Conservation (phyloP, 1,140 invertebrate genomes). For the Daktulosphaira vitifoliae region DNA sequence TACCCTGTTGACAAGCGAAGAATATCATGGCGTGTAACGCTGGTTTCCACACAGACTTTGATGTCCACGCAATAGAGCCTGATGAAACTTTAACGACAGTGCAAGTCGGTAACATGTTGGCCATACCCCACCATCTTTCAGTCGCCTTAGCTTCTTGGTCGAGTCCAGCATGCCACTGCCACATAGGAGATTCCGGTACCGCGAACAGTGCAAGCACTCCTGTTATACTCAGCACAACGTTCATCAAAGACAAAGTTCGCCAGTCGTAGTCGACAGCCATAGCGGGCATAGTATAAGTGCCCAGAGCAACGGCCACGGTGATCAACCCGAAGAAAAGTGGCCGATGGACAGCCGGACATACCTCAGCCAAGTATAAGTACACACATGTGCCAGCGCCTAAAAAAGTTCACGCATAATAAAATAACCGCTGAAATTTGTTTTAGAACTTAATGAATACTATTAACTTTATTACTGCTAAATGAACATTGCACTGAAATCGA, state of each 20-base stretch:
- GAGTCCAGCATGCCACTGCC: conserved; percentile 49
- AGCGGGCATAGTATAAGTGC: conserved; percentile 46
- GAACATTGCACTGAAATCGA: no score
- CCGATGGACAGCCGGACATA: conserved; percentile 39
- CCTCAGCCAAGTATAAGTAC: conserved; percentile 41
- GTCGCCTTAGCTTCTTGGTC: conserved; percentile 45
- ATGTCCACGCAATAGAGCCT: not conserved
- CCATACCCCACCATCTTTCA: not conserved
- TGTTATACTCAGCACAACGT: conserved; percentile 28
- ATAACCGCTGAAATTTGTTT: no score
- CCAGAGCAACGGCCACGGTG: conserved; percentile 47
- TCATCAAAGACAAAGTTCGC: conserved; percentile 38
- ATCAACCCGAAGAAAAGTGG: conserved; percentile 40
- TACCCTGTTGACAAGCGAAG: conserved; percentile 61
- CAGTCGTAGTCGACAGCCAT: conserved; percentile 43
- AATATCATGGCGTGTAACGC: conserved; percentile 54
- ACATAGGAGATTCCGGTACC: conserved; percentile 59
- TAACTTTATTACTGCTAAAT: no score
- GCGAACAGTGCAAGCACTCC: conserved; percentile 49
- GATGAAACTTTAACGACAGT: no score
- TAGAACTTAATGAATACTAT: no score
- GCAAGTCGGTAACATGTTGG: not conserved
- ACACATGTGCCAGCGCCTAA: conserved; percentile 35
- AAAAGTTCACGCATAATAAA: conserved; percentile 51
- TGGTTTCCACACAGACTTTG: conserved; percentile 49